Conservation (phyloP, 2,113 vertebrate genomes). For the Tupaia chinensis region DNA sequence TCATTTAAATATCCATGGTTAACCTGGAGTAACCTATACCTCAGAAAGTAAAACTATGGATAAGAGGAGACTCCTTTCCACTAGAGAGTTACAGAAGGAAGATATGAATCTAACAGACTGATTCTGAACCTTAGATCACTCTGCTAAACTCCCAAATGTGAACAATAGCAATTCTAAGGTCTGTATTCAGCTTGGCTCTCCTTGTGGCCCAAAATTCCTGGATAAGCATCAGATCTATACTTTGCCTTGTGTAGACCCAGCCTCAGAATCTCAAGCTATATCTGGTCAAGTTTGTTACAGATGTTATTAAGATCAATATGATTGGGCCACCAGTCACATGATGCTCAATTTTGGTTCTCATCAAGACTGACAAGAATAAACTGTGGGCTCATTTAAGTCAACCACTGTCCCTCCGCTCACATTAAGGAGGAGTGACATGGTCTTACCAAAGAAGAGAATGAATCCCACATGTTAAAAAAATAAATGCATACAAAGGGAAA, state of each 20-base stretch:
- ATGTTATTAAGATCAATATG: background rate
- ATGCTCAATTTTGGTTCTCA: slow-evolving; percentile 5
- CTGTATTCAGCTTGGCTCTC: background rate
- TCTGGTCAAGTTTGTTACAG: background rate
- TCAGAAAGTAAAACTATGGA: too few species aligned
- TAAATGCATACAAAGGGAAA: background rate
- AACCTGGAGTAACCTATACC: too few species aligned
- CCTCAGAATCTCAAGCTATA: background rate
- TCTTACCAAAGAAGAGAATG: background rate
- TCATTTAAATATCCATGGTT: too few species aligned
- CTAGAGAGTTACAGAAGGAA: background rate
- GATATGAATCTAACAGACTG: background rate
- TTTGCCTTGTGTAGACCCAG: background rate
- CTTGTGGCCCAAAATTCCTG: background rate
- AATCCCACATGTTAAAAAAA: background rate
- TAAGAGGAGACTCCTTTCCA: too few species aligned
- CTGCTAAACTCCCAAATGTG: background rate
- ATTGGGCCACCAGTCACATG: background rate
- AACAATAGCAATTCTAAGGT: background rate
- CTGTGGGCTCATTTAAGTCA: background rate
- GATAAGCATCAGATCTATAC: background rate
- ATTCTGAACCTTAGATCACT: background rate
- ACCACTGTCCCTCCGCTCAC: background rate
- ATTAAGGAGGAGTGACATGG: background rate
- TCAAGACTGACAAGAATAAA: slow-evolving; percentile 10